Conservation (phyloP, 2,888 invertebrate genomes). For the Catocala sponsa region DNA sequence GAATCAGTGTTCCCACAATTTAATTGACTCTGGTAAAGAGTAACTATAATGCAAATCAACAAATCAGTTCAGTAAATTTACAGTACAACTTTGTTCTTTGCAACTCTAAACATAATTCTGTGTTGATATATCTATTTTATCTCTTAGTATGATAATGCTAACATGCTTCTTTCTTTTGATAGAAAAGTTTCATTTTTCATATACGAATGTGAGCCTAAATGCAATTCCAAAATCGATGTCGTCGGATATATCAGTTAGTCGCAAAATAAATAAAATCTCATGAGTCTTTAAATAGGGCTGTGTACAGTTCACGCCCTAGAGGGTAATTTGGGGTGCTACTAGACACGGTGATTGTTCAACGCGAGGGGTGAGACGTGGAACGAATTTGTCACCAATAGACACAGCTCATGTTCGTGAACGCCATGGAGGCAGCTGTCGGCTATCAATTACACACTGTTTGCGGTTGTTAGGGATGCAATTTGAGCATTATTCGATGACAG, state of each 20-base stretch:
- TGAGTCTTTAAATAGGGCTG: conserved; percentile 57
- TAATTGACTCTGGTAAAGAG: too few species aligned
- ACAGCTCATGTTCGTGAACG: conserved; percentile 54
- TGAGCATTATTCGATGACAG: conserved; percentile 81
- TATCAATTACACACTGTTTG: conserved; percentile 81
- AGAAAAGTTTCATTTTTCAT: too few species aligned
- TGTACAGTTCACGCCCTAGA: conserved; percentile 69
- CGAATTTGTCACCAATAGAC: conserved; percentile 83
- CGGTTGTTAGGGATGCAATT: conserved; percentile 82
- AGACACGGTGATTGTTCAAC: conserved; percentile 60
- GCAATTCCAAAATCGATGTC: conserved; percentile 11
- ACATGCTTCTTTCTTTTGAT: too few species aligned
- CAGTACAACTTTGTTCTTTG: too few species aligned
- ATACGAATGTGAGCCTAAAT: too few species aligned
- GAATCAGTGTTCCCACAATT: not conserved
- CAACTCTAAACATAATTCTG: too few species aligned
- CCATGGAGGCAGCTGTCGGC: conserved; percentile 72
- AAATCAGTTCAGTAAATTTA: too few species aligned
- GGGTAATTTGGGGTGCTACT: conserved; percentile 66
- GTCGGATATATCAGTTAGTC: conserved; percentile 23
- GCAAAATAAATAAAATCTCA: conserved; percentile 59
- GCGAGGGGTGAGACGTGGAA: conserved; percentile 71
- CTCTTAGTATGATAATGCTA: too few species aligned
- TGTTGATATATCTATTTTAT: too few species aligned
- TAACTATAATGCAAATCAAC: too few species aligned